Base-by-base conservation (phyloP, 2,113 vertebrate species). In the Mixornis gularis region DNA sequence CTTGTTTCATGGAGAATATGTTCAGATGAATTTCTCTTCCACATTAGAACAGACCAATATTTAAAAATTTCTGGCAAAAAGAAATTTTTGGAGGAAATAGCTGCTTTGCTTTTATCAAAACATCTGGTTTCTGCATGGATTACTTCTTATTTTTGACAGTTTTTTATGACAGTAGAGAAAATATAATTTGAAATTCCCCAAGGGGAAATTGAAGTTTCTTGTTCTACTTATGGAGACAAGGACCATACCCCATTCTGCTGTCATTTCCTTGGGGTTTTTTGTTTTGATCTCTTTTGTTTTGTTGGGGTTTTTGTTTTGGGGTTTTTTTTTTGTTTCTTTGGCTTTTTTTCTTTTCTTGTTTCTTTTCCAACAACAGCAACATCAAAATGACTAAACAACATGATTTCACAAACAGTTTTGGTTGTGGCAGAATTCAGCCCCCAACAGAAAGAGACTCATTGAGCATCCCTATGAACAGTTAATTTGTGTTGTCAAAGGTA, bases 131-230 rank as follows among this genome's bases (percentile, higher is more conserved):
- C 65, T 63, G 30, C 56, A 55, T 17, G 22, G 84, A 84, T 84
- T 78, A 30, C 36, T 66, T 68, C 82, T 78, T 60, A 49, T 46
- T 92, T 86, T 66, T 91, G 73, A 87, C 77, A 86, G 40, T 79
- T 79, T 92, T 92, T 38, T 85, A 15, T 69, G 70, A 63, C 63
- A 68, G 59, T 58, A 70, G 18, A 53, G 74, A 87, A 95, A 92
- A 84, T 29, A 72, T 9, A 55, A 84, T 38, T 55, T 74, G 9
- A 74, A 91, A 36, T 71, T 71, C 62, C 62, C 56, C 30, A 40
- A 32, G 10, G 18, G 36, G 26, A 16, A 91, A 81, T 1, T 48
- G 25, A 78, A 89, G 25, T 32, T 73, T 78, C 51, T 72, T 63
- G 17, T 53, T 89, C 74, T 59, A 46, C 43, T 79, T 36, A 48